phyloP scores from a whole-genome alignment of 1,140 invertebrate genomes.

The Spodoptera frugiperda region DNA sequence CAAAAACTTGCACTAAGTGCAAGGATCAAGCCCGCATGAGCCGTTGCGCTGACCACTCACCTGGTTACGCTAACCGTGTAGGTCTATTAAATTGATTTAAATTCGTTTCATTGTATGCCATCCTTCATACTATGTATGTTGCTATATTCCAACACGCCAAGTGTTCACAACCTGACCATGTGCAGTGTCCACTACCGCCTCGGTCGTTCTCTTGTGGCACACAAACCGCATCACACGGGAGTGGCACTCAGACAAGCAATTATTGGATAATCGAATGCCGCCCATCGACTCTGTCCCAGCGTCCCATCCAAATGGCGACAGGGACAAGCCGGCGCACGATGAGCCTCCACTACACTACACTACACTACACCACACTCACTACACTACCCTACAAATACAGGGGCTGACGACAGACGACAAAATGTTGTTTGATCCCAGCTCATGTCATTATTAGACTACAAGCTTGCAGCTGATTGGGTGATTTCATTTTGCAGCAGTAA shows the following conservation, averaged over 20 bases:
- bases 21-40: no score
- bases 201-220: neutral
- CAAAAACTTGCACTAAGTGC: no score
- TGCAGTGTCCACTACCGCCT: neutral
- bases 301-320: neutral
- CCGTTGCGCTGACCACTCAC: no score
- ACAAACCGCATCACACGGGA: constrained; percentile 16
- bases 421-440: no score
- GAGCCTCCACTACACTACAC: neutral
- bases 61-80: no score
- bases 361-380: neutral
- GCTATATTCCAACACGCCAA: neutral
- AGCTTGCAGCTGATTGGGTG: no score
- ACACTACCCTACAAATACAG: neutral
- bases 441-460: no score
- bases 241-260: constrained; percentile 50
- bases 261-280: constrained; percentile 53
- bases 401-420: neutral
- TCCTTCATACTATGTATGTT: neutral
- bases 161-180: no score
- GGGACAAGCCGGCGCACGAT: neutral
- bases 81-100: no score
- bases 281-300: constrained; percentile 28
- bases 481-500: no score
- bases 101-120: no score